Percentiles rank a stretch among this genome's conserved stretches.
Evolutionary conservation across 2,113 vertebrate genomes (phyloP).

Genomic region (Eublepharis macularius): DNA sequence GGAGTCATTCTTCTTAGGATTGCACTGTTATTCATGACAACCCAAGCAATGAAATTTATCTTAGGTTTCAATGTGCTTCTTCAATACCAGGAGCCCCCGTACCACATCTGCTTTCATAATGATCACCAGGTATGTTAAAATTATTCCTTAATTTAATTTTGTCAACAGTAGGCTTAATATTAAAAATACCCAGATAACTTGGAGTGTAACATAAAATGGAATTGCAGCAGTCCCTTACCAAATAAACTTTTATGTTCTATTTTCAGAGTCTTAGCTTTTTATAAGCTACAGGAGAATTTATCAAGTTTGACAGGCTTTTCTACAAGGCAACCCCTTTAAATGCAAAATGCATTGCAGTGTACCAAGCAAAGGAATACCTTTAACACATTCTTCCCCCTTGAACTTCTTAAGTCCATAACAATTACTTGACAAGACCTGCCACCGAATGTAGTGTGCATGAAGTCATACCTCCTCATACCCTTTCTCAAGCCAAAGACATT

Average conservation of each 20-base stretch:
- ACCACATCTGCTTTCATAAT: not conserved
- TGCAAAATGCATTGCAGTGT: slow-evolving; percentile 4
- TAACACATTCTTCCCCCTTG: not conserved
- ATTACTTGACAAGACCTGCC: not conserved
- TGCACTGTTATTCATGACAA: too few relatives aligned
- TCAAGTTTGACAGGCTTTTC: slow-evolving; percentile 16
- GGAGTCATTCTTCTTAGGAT: too few relatives aligned
- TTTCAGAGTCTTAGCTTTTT: not conserved
- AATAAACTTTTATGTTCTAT: slow-evolving; percentile 5
- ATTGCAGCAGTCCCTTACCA: not conserved
- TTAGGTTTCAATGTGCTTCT: not conserved
- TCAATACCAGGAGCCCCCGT: not conserved
- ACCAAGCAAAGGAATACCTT: not conserved
- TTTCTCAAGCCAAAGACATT: not conserved
- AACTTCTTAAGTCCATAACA: not conserved
- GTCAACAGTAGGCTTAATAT: not conserved
- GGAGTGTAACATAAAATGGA: not conserved
- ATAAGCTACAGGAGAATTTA: slow-evolving; percentile 6
- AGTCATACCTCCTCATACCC: not conserved
- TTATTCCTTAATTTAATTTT: not conserved
- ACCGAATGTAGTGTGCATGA: not conserved
- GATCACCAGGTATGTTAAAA: not conserved
- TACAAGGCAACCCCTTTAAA: slow-evolving; percentile 7
- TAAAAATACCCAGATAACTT: not conserved
- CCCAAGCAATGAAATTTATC: too few relatives aligned